phyloP scores from a whole-genome alignment of 2,113 vertebrate species.

The Oryzias melastigma region DNA sequence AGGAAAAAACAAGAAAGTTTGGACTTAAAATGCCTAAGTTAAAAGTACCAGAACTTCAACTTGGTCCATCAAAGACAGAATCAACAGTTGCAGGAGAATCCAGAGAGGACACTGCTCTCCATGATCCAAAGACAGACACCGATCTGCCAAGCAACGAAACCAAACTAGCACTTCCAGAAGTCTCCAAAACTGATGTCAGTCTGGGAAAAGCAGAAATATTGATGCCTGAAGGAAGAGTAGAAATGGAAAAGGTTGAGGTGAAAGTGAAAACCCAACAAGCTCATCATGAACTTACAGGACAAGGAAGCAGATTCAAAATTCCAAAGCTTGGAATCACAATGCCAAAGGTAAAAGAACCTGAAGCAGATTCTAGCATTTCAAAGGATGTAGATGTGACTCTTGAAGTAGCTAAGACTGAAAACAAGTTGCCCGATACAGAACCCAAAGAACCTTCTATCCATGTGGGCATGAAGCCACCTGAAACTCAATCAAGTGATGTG shows the following conservation, averaged over 20 bases:
- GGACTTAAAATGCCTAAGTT: constrained; percentile 24
- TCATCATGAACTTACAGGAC: constrained; percentile 13
- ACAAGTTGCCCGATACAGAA: constrained; percentile 24
- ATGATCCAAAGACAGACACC: constrained; percentile 16
- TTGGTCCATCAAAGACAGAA: constrained; percentile 1
- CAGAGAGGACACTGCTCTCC: constrained; percentile 3
- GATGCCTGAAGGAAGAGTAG: constrained; percentile 29
- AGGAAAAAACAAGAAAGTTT: constrained; percentile 41
- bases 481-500: background rate
- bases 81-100: constrained; percentile 7
- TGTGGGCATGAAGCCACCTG: constrained; percentile 28
- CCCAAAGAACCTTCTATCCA: constrained; percentile 14
- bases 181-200: constrained; percentile 8
- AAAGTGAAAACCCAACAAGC: constrained; percentile 21
- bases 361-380: constrained; percentile 17
- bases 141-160: constrained; percentile 19
- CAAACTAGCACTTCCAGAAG: constrained; percentile 15
- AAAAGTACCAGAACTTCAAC: constrained; percentile 21
- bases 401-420: constrained; percentile 9
- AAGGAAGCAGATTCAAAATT: constrained; percentile 38
- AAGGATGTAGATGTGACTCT: constrained; percentile 13
- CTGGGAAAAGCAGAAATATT: constrained; percentile 27
- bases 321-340: constrained; percentile 37
- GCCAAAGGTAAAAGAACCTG: constrained; percentile 39
- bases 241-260: constrained; percentile 34